A percentile compares a stretch with the other conserved stretches of the same genome.
Evolutionary conservation across 2,888 invertebrate species (phyloP).

Genomic region (Entomobrya multifasciata): DNA sequence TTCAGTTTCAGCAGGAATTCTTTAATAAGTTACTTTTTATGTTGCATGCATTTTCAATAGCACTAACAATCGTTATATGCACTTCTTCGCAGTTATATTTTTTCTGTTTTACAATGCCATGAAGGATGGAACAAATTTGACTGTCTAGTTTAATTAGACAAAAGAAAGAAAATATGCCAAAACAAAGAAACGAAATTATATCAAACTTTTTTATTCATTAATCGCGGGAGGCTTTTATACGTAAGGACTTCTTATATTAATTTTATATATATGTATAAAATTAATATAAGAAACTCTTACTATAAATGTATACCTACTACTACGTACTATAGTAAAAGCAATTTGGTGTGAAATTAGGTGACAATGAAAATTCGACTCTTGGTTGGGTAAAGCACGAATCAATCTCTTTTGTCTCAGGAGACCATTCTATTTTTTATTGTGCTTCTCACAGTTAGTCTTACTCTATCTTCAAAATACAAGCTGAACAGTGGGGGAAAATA

Average conservation of each 20-base stretch:
- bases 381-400: slow-evolving; percentile 68
- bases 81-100: no score
- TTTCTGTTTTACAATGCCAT: background rate
- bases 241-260: background rate
- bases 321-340: background rate
- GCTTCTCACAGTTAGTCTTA: no score
- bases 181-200: slow-evolving; percentile 58
- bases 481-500: no score
- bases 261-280: background rate
- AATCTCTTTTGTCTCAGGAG: slow-evolving; percentile 50
- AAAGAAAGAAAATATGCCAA: slow-evolving; percentile 52
- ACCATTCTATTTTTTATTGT: background rate
- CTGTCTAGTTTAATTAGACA: slow-evolving; percentile 70
- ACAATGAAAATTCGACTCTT: slow-evolving; percentile 63
- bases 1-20: slow-evolving; percentile 45
- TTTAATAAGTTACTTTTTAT: slow-evolving; percentile 23
- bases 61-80: no score
- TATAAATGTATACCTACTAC: no score
- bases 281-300: background rate
- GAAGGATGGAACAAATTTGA: slow-evolving; percentile 68
- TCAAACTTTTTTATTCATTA: slow-evolving; percentile 51
- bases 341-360: slow-evolving; percentile 69
- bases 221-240: background rate
- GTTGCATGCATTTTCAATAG: background rate
- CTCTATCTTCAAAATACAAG: no score